Conservation (phyloP, 2,888 invertebrate species). For the Nemotelus nigrinus region DNA sequence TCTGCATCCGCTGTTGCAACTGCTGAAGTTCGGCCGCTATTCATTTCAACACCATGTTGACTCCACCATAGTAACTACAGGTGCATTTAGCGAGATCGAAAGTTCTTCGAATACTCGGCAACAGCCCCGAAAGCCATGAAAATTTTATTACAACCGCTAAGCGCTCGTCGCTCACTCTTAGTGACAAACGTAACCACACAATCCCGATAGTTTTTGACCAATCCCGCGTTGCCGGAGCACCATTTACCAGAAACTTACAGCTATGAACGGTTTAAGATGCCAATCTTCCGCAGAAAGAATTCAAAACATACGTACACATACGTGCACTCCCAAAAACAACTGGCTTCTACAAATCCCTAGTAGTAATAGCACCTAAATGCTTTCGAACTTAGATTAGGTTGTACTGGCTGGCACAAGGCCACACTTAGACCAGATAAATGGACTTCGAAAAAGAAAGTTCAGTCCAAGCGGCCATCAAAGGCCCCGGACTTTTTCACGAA, state of each 20-base stretch:
- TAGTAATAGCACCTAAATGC: no score
- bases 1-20: neutral
- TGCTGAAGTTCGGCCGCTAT: constrained; percentile 20
- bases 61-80: constrained; percentile 11
- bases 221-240: neutral
- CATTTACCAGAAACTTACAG: neutral
- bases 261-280: neutral
- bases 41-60: constrained; percentile 28
- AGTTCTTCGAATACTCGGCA: constrained; percentile 38
- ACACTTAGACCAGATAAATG: no score
- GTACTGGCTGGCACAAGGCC: no score
- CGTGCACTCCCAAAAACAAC: no score
- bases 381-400: no score
- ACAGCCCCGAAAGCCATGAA: constrained; percentile 28
- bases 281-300: no score
- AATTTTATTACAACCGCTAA: constrained; percentile 25
- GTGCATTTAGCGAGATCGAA: constrained; percentile 31
- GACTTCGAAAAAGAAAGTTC: no score
- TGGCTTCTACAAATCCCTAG: no score
- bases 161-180: constrained; percentile 29
- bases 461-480: no score
- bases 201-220: neutral
- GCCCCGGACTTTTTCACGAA: no score
- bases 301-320: no score
- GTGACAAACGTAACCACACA: constrained; percentile 19